A percentile compares a stretch with the other conserved stretches of the same genome.
phyloP scores from a whole-genome alignment of 2,888 invertebrate genomes.

The Macropis europaea region DNA sequence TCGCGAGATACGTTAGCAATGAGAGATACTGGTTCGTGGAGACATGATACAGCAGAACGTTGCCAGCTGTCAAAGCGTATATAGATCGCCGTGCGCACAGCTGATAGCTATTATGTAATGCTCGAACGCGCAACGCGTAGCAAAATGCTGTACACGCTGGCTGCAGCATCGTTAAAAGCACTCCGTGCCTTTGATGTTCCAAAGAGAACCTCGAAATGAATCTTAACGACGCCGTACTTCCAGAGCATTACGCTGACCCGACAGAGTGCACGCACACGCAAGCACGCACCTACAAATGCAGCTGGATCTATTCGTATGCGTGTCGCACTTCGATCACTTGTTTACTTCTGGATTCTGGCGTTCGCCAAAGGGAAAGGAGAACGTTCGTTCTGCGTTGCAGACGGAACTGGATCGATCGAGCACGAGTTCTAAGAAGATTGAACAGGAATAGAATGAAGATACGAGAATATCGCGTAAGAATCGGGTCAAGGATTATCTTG shows the following conservation, averaged over 20 bases:
- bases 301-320: too few species aligned
- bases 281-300: too few species aligned
- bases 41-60: not conserved
- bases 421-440: constrained; percentile 20
- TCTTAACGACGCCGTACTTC: too few species aligned
- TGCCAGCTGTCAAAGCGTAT: constrained; percentile 33
- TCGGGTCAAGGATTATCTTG: constrained; percentile 42
- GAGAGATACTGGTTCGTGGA: not conserved
- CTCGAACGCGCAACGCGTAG: constrained; percentile 1
- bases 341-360: not conserved
- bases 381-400: not conserved
- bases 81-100: constrained; percentile 17
- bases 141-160: constrained; percentile 3
- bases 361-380: not conserved
- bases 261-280: too few species aligned
- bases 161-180: too few species aligned
- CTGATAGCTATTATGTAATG: constrained; percentile 41
- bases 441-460: constrained; percentile 28
- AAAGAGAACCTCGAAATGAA: too few species aligned
- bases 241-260: too few species aligned
- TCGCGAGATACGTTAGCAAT: not conserved
- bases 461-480: constrained; percentile 32
- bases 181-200: too few species aligned
- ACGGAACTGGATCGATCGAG: constrained; percentile 31
- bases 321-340: not conserved